These are phyloP conservation scores for Scortum barcoo DNA, from an alignment of 2,113 vertebrate genomes.

Conservation along the genomic window DNA sequence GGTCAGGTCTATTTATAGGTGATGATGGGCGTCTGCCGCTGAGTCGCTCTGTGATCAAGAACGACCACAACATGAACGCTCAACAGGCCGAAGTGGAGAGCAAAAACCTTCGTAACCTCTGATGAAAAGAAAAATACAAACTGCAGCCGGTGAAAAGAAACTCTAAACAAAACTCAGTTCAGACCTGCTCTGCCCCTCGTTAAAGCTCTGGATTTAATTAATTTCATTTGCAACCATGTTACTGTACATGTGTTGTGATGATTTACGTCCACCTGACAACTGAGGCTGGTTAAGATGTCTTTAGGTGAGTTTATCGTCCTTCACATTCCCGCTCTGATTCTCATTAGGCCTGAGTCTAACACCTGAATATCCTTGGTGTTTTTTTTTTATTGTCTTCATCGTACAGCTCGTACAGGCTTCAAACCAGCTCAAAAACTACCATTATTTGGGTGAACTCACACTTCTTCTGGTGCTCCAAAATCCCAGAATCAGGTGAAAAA, in stretches of 20 bases:
- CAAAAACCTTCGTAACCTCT: neutral
- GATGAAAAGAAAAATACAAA: neutral
- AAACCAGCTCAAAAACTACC: neutral
- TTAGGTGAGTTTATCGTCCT: neutral
- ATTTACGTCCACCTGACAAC: too few species aligned
- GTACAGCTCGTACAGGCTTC: neutral
- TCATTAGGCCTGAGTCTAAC: neutral
- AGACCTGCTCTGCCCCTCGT: too few species aligned
- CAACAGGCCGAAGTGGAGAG: constrained; percentile 3
- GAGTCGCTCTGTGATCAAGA: constrained; percentile 54
- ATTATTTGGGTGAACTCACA: neutral
- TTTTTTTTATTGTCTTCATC: neutral
- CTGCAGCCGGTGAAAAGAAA: neutral
- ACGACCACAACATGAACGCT: constrained; percentile 12
- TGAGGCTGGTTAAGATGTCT: neutral
- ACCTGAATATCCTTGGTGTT: neutral
- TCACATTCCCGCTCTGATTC: neutral
- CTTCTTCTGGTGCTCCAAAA: neutral
- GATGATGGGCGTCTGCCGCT: constrained; percentile 20
- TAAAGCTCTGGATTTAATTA: too few species aligned
- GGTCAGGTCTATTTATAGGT: constrained; percentile 49
- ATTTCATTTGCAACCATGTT: too few species aligned
- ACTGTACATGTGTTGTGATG: neutral
- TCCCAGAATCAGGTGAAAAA: neutral
- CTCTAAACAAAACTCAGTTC: neutral